These are phyloP conservation scores for Pelobates fuscus DNA, from an alignment of 2,113 vertebrate species.

Conservation along the genomic window DNA sequence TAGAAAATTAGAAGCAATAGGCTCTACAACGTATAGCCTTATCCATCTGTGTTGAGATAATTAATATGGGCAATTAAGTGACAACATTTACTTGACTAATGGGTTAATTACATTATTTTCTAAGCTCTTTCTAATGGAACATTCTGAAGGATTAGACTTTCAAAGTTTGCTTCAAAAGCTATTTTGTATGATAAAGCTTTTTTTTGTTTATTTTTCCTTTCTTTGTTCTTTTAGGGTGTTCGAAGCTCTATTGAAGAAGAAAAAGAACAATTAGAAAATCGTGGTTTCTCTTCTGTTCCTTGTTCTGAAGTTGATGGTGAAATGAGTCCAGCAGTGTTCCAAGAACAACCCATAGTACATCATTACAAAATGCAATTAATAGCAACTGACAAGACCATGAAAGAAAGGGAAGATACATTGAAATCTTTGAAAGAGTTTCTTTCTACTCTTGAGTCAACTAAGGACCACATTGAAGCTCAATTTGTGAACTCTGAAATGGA, in stretches of 20 bases:
- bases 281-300: conserved; percentile 57
- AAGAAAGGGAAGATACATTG: conserved; percentile 69
- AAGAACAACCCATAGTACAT: conserved; percentile 43
- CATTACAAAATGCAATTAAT: conserved; percentile 76
- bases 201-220: too few relatives aligned
- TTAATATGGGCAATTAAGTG: too few relatives aligned
- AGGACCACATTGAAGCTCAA: conserved; percentile 62
- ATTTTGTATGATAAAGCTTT: too few relatives aligned
- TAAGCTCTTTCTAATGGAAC: too few relatives aligned
- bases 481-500: conserved; percentile 55
- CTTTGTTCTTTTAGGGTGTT: conserved; percentile 62
- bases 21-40: too few relatives aligned
- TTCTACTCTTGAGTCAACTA: conserved; percentile 72
- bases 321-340: conserved; percentile 44
- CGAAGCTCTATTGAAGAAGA: conserved; percentile 65
- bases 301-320: conserved; percentile 71
- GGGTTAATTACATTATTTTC: too few relatives aligned
- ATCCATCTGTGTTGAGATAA: too few relatives aligned
- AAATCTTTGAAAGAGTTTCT: conserved; percentile 81
- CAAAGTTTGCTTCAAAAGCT: too few relatives aligned
- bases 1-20: too few relatives aligned
- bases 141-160: too few relatives aligned
- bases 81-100: too few relatives aligned
- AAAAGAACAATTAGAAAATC: too few relatives aligned
- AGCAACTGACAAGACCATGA: conserved; percentile 71